Evolutionary conservation across 2,113 vertebrate species (phyloP).

Genomic region (Eubucco bourcierii): DNA sequence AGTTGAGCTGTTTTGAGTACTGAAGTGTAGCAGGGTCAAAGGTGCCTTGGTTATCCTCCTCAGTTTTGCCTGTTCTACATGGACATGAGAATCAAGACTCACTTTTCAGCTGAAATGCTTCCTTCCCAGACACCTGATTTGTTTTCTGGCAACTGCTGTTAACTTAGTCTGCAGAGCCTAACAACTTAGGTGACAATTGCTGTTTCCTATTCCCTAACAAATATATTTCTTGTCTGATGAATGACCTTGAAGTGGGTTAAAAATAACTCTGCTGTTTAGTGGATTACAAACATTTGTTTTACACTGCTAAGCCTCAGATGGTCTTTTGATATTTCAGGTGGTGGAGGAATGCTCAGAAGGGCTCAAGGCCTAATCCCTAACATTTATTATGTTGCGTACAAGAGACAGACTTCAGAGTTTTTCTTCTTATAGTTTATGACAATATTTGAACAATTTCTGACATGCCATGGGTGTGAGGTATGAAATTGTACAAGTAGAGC

Average conservation of each 20-base stretch:
- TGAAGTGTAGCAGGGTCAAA: background rate
- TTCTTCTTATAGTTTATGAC: background rate
- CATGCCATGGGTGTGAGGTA: background rate
- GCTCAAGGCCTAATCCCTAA: background rate
- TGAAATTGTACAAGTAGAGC: background rate
- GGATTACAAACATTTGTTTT: constrained; percentile 21
- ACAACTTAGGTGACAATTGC: constrained; percentile 54
- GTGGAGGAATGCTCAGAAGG: background rate
- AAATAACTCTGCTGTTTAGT: constrained; percentile 5
- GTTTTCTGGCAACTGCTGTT: constrained; percentile 11
- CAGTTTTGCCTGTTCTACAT: background rate
- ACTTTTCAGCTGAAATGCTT: constrained; percentile 38
- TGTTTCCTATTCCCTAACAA: background rate
- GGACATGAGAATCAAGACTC: constrained; percentile 27
- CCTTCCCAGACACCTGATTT: constrained; percentile 8
- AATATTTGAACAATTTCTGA: background rate
- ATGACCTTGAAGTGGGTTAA: constrained; percentile 26
- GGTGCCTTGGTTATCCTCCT: background rate
- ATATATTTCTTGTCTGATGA: background rate
- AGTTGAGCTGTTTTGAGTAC: background rate
- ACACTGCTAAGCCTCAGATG: background rate
- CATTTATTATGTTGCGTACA: background rate
- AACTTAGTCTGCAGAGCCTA: constrained; percentile 55
- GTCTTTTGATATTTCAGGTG: background rate
- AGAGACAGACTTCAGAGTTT: background rate